phyloP scores from a whole-genome alignment of 2,113 vertebrate species.

The Catharus minimus region DNA sequence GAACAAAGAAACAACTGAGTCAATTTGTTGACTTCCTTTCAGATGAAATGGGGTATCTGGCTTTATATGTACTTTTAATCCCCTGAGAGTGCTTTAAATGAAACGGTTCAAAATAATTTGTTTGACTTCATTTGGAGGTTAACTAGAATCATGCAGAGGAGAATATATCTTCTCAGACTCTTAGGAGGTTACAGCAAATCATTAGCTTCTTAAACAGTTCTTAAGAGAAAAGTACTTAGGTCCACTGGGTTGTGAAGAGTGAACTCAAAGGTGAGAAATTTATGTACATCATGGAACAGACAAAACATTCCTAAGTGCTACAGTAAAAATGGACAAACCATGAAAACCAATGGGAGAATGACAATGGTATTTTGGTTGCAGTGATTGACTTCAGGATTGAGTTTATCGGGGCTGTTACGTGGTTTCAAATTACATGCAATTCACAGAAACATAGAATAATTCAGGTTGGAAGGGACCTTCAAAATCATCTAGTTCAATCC shows the following conservation, averaged over 20 bases:
- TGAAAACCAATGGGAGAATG: neutral
- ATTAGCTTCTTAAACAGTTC: neutral
- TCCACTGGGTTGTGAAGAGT: neutral
- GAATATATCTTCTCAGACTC: neutral
- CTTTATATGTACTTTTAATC: neutral
- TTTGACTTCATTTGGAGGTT: neutral
- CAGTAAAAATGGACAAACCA: neutral
- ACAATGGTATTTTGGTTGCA: neutral
- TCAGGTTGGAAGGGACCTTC: neutral
- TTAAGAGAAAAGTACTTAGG: neutral
- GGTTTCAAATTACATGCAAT: neutral
- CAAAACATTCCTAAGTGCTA: neutral
- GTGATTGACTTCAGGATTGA: neutral
- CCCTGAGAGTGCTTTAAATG: neutral
- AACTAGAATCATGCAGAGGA: neutral
- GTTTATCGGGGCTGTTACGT: neutral
- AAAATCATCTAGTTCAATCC: neutral
- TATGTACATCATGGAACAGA: neutral
- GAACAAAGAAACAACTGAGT: neutral
- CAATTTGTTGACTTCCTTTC: neutral
- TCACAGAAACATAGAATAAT: neutral
- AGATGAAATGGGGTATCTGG: neutral
- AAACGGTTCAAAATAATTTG: neutral
- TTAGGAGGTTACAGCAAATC: neutral
- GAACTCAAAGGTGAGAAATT: neutral